Percentiles rank a stretch among this genome's conserved stretches.
phyloP scores from a whole-genome alignment of 2,797 vertebrate species.

The Bucorvus abyssinicus region DNA sequence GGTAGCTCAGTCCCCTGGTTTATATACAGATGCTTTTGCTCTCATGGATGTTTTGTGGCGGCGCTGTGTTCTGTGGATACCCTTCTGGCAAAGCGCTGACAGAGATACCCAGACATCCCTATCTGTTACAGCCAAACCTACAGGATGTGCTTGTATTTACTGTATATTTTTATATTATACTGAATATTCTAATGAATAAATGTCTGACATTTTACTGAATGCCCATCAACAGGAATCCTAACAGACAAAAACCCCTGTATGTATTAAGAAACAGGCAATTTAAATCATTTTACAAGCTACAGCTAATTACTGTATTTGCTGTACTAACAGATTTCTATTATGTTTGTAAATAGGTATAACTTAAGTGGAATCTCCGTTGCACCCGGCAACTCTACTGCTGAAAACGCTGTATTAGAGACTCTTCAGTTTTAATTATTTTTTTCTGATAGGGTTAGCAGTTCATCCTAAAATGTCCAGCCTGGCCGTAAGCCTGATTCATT shows the following conservation, averaged over 20 bases:
- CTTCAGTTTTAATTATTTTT: constrained; percentile 14
- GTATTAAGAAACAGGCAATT: neutral
- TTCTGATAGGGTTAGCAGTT: neutral
- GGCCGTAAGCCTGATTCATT: neutral
- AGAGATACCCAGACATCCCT: neutral
- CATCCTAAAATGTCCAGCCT: neutral
- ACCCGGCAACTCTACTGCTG: constrained; percentile 8
- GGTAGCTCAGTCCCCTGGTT: neutral
- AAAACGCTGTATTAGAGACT: neutral
- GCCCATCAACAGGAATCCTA: neutral
- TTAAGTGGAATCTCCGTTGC: constrained; percentile 25
- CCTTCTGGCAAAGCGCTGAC: neutral
- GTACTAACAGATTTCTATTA: constrained; percentile 59
- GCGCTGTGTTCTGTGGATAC: neutral
- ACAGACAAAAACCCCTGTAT: neutral
- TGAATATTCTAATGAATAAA: constrained; percentile 36
- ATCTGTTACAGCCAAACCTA: constrained; percentile 7
- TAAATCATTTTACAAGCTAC: constrained; percentile 16
- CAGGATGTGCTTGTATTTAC: constrained; percentile 48
- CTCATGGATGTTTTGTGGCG: neutral
- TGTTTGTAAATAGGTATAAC: constrained; percentile 58
- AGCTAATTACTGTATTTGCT: constrained; percentile 36
- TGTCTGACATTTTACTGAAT: constrained; percentile 43
- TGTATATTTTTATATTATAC: constrained; percentile 60
- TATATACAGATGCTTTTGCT: neutral